Base-by-base conservation (phyloP, 2,888 invertebrate genomes). In the Apoderus coryli region DNA sequence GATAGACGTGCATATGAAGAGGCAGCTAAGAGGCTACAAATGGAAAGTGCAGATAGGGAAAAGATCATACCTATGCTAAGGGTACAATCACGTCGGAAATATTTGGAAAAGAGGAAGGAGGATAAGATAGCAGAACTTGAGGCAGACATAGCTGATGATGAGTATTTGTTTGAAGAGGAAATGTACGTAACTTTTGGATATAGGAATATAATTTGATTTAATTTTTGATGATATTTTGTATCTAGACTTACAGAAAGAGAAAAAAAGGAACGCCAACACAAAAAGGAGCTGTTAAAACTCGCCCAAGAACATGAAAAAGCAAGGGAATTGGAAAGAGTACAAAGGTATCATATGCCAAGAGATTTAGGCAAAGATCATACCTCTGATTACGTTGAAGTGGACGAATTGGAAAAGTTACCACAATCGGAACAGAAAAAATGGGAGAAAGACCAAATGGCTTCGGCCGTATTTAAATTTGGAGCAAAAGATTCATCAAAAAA, bases 281-380 rank as follows among this genome's bases (percentile, higher is more conserved):
- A 95, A 53, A 90, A 88, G 52, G 84, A 82, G 39, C 64, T 98
- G 25, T 61, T 98, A 10, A 69, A 77, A 47, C 65, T 96, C 38
- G 96, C 95, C 2, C 86, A 86, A 52, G 90, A 95, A 56, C 95
- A 96, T 73, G 90, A 92, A 53, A 76, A 75, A 50, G 96, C 96
- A 1, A 66, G 89, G 33, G 92, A 96, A 52, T 59, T 93, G 35
- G 92, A 93, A 61, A 79, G 82, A 53, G 76, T 90, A 2, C 85
- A 92, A 47, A 67, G 96, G 29, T 98, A 96, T 61, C 84, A 78
- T 45, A 93, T 96, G 80, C 95, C 95, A 0, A 73, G 78, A 46
- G 90, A 82, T 53, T 61, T 78, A 47, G 76, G 76, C n/a, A 80
- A 79, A 50, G 72, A 72, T 37, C 71, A 72, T 52, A 43, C 54